A percentile compares a stretch with the other conserved stretches of the same genome.
Conservation (phyloP, 2,113 vertebrate genomes). For the Miniopterus natalensis region DNA sequence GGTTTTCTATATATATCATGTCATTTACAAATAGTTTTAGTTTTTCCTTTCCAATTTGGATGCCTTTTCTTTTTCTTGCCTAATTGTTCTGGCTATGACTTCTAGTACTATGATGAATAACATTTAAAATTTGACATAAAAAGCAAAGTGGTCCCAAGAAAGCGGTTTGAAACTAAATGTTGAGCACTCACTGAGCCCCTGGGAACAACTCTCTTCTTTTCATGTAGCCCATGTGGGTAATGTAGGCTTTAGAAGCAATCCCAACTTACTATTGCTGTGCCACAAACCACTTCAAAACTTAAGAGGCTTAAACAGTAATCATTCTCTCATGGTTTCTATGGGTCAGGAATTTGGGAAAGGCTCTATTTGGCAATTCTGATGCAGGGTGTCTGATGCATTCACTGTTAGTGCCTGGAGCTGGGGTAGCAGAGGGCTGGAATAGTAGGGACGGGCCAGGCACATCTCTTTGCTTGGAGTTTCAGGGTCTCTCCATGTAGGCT, state of each 20-base stretch:
- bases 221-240: background rate
- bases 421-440: background rate
- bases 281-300: background rate
- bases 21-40: background rate
- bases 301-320: background rate
- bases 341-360: background rate
- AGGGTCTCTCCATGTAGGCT: background rate
- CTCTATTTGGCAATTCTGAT: background rate
- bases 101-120: background rate
- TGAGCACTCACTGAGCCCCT: background rate
- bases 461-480: background rate
- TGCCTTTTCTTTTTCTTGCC: background rate
- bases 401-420: background rate
- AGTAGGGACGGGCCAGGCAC: background rate
- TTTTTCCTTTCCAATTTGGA: background rate
- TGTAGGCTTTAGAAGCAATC: background rate
- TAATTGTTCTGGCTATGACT: background rate
- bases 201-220: background rate
- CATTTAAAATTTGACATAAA: constrained; percentile 5
- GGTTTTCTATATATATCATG: background rate
- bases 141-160: background rate
- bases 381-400: background rate
- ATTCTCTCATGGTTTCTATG: background rate
- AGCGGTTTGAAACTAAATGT: background rate
- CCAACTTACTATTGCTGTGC: background rate